Evolutionary conservation across 2,113 vertebrate species (phyloP), one percentile per base, ranked within the genome.

Genomic region (Pycnonotus jocosus): DNA sequence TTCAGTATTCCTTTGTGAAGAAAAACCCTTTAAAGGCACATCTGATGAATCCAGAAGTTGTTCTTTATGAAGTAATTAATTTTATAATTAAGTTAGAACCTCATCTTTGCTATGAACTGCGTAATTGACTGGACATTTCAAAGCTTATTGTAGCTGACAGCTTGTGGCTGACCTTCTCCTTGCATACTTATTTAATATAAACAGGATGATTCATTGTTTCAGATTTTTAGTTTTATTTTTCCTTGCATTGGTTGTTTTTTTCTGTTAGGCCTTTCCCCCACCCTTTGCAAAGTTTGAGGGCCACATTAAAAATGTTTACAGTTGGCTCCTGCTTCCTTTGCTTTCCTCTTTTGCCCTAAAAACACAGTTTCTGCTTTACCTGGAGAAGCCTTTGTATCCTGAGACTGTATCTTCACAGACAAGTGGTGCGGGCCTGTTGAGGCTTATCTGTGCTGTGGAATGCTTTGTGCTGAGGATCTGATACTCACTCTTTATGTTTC

Each of bases 51-150:
- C 62, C 76, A 54, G 58, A 95, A 93, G 79, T 90, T 54, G 54
- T 81, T 95, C 79, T 93, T 86, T 89, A 40, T 95, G 81, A 97
- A 96, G 86, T 92, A 93, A 96, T 97, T 97, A 80, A 66, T 92
- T 80, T 60, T 70, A 15, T 94, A 92, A 86, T 94, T 91, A 88
- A 95, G 88, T 94, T 94, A 96, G 60, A 96, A 86, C 85, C 62
- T 92, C 95, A 85, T 84, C 88, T 93, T 85, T 96, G 69, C 95
- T 96, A 81, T 70, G 84, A 96, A 30, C 79, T 79, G 8, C 54
- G 27, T 89, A 95, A 96, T 86, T 96, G 92, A 72, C 91, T 92
- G 48, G 66, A 65, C 38, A 37, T 93, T 96, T 88, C 68, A 72
- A 92, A 91, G 91, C 84, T 92, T 89, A 64, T 92, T 96, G 90